phyloP scores from a whole-genome alignment of 1,140 invertebrate species.

The Tetragonula clypearis region DNA sequence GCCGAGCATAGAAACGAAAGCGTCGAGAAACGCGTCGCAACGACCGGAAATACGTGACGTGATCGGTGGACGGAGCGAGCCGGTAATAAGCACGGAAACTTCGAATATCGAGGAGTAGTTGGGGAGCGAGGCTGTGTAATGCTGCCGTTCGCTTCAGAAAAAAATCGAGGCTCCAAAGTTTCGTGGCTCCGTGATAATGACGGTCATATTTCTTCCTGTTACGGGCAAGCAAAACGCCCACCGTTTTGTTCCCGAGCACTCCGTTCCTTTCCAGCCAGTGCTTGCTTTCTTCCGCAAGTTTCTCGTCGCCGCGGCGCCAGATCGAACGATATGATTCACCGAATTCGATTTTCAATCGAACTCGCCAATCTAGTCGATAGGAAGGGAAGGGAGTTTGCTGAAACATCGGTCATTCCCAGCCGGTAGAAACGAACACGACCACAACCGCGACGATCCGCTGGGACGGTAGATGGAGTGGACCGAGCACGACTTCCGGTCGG shows the following conservation, averaged over 20 bases:
- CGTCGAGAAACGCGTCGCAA: neutral
- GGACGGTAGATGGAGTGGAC: neutral
- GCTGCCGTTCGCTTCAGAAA: neutral
- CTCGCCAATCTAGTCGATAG: neutral
- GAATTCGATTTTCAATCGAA: neutral
- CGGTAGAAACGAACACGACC: neutral
- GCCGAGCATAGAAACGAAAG: neutral
- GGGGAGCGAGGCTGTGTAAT: neutral
- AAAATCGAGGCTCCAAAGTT: conserved; percentile 43
- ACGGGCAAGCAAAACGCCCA: conserved; percentile 43
- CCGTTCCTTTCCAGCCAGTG: neutral
- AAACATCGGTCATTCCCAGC: neutral
- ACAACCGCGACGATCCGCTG: too few relatives aligned
- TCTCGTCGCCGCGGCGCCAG: neutral
- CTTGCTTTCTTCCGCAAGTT: neutral
- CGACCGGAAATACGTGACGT: neutral
- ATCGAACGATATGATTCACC: conserved; percentile 22
- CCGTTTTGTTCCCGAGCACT: conserved; percentile 12
- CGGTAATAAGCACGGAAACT: neutral
- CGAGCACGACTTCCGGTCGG: neutral
- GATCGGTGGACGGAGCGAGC: neutral
- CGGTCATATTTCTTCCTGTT: conserved; percentile 51
- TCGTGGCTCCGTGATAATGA: conserved; percentile 62
- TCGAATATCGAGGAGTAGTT: neutral
- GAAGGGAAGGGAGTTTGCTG: neutral